These are phyloP conservation scores for Xestobium rufovillosum DNA, from an alignment of 2,888 invertebrate genomes.

Conservation along the genomic window DNA sequence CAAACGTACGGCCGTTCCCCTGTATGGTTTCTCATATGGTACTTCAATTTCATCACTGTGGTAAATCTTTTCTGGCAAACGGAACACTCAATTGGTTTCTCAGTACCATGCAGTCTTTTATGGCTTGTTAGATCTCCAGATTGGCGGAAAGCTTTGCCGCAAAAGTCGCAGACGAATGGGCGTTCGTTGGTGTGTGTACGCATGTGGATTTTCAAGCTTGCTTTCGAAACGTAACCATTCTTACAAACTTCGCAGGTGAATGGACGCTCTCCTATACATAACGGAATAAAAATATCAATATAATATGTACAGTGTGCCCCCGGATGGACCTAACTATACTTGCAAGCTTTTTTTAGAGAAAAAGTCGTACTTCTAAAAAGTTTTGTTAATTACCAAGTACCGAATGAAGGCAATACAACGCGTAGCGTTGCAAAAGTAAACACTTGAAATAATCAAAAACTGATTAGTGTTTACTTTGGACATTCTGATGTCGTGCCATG, in stretches of 20 bases:
- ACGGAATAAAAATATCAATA: slow-evolving; percentile 7
- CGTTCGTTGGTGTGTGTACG: slow-evolving; percentile 44
- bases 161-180: slow-evolving; percentile 43
- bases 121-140: slow-evolving; percentile 44
- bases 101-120: slow-evolving; percentile 43
- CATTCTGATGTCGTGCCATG: too few species aligned
- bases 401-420: too few species aligned
- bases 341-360: too few species aligned
- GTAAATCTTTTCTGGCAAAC: slow-evolving; percentile 43
- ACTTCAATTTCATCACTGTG: slow-evolving; percentile 44
- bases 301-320: too few species aligned
- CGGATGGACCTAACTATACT: too few species aligned
- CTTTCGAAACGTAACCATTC: slow-evolving; percentile 44
- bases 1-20: slow-evolving; percentile 44
- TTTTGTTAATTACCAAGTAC: too few species aligned
- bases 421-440: too few species aligned
- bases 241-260: slow-evolving; percentile 43
- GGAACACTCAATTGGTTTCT: slow-evolving; percentile 43
- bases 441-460: too few species aligned
- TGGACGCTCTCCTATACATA: slow-evolving; percentile 43
- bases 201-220: slow-evolving; percentile 45
- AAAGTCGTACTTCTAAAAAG: too few species aligned
- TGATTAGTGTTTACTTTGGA: too few species aligned
- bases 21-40: slow-evolving; percentile 44
- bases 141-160: slow-evolving; percentile 43